A percentile compares a stretch with the other conserved stretches of the same genome.
phyloP scores from a whole-genome alignment of 2,888 invertebrate genomes.

The Caenorhabditis sp. region DNA sequence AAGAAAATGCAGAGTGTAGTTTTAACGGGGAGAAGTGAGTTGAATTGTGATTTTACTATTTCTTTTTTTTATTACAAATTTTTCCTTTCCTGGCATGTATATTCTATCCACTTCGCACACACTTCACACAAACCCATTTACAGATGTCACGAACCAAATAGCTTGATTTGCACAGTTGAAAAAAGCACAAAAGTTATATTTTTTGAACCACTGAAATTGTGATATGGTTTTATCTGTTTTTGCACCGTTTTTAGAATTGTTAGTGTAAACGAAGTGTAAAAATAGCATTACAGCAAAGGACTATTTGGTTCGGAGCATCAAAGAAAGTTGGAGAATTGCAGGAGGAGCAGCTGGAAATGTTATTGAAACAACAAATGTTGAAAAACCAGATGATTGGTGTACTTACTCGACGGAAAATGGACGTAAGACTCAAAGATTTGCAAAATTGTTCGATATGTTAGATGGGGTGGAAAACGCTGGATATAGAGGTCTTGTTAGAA shows the following conservation, averaged over 20 bases:
- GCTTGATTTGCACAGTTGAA: no score
- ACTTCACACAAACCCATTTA: no score
- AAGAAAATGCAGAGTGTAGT: conserved; percentile 43
- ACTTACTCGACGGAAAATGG: conserved; percentile 36
- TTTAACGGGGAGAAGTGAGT: conserved; percentile 39
- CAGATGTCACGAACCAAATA: no score
- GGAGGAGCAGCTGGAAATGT: conserved; percentile 41
- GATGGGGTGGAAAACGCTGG: conserved; percentile 17
- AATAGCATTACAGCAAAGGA: conserved; percentile 35
- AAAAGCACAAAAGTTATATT: no score
- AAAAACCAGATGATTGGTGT: conserved; percentile 27
- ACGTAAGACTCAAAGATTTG: conserved; percentile 29
- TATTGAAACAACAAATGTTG: conserved; percentile 6
- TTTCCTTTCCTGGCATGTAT: not conserved
- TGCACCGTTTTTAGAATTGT: not conserved
- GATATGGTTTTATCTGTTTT: not conserved
- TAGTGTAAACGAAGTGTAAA: not conserved
- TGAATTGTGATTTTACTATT: not conserved
- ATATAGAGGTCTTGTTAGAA: not conserved
- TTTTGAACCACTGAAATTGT: no score
- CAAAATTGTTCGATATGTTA: not conserved
- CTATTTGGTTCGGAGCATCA: conserved; percentile 46
- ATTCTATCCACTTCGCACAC: conserved; percentile 5
- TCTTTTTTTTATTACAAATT: no score
- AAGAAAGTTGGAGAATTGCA: conserved; percentile 45